phyloP scores from a whole-genome alignment of 2,113 vertebrate species.

The Xiphorhynchus elegans region DNA sequence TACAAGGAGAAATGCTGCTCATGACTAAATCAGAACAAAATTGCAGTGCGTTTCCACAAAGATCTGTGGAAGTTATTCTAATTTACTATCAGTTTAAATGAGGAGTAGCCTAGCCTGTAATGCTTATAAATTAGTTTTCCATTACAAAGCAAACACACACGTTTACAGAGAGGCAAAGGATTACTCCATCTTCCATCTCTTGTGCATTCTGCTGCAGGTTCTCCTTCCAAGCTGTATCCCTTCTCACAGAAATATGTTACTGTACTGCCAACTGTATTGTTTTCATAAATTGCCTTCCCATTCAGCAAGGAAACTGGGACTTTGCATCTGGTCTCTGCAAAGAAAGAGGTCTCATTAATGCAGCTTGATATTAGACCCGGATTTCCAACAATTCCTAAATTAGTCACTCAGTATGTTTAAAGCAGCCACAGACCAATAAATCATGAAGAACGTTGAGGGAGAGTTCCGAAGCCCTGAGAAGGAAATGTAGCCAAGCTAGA shows the following conservation, averaged over 20 bases:
- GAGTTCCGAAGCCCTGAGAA: neutral
- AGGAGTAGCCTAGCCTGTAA: neutral
- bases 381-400: neutral
- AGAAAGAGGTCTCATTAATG: constrained; percentile 32
- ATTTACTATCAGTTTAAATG: neutral
- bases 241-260: constrained; percentile 83
- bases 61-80: neutral
- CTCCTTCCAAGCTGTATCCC: constrained; percentile 87
- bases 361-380: neutral
- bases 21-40: neutral
- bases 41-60: neutral
- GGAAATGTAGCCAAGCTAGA: neutral
- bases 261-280: constrained; percentile 77
- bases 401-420: neutral
- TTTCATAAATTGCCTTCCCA: constrained; percentile 82
- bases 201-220: constrained; percentile 79
- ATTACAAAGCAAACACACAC: constrained; percentile 78
- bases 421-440: neutral
- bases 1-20: neutral
- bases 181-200: constrained; percentile 86
- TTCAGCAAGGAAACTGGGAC: constrained; percentile 76
- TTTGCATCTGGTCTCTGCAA: constrained; percentile 81
- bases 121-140: neutral
- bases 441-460: neutral
- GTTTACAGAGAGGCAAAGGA: constrained; percentile 85